Conservation (phyloP, 2,113 vertebrate species). For the Albula glossodonta region DNA sequence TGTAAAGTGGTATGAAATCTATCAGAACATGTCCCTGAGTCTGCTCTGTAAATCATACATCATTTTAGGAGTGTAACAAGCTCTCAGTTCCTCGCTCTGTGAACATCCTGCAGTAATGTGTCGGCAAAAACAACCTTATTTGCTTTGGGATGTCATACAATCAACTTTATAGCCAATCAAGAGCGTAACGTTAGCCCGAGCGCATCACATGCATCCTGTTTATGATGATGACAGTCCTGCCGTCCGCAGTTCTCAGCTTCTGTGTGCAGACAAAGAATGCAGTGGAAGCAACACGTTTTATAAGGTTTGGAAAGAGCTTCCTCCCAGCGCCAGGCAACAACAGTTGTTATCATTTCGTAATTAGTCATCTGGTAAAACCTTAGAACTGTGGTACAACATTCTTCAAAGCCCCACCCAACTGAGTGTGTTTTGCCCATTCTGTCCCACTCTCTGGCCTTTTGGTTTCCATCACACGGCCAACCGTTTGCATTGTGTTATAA, state of each 20-base stretch:
- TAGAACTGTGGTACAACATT: conserved; percentile 26
- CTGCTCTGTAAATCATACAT: neutral
- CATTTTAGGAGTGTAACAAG: neutral
- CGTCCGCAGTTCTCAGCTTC: neutral
- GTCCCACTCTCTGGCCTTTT: conserved; percentile 68
- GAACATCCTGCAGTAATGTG: neutral
- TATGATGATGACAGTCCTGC: neutral
- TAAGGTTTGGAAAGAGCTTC: neutral
- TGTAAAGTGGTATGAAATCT: too few species aligned
- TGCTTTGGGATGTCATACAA: neutral
- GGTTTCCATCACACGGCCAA: conserved; percentile 58
- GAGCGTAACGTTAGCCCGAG: neutral
- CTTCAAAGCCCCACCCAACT: conserved; percentile 41
- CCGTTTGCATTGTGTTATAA: conserved; percentile 76
- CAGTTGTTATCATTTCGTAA: conserved; percentile 46
- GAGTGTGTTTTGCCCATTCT: conserved; percentile 9
- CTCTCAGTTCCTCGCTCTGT: neutral
- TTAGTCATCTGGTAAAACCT: conserved; percentile 49
- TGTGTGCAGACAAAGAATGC: neutral
- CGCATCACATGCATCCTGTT: conserved; percentile 10
- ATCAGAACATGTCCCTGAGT: too few species aligned
- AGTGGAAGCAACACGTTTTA: neutral
- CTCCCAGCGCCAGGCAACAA: conserved; percentile 3
- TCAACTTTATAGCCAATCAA: conserved; percentile 14
- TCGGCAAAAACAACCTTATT: neutral